Evolutionary conservation across 1,140 invertebrate species (phyloP).

Genomic region (Tetramorium alpestre): DNA sequence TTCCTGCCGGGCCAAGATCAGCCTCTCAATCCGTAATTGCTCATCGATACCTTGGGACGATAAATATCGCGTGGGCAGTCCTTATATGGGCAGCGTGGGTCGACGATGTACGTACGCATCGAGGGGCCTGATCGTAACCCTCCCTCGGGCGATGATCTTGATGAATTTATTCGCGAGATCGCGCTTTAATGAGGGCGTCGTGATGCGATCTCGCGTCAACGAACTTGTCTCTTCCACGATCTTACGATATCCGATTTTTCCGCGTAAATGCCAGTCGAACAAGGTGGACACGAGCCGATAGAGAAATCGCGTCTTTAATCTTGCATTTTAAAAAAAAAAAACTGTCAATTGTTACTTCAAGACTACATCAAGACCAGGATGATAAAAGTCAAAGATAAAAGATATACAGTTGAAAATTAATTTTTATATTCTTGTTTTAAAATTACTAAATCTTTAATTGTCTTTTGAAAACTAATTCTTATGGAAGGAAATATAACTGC

Average conservation of each 20-base stretch:
- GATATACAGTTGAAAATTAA: not conserved
- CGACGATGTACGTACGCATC: slow-evolving; percentile 31
- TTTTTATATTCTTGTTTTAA: not conserved
- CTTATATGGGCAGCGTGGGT: slow-evolving; percentile 33
- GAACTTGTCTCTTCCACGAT: slow-evolving; percentile 1
- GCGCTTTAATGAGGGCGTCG: slow-evolving; percentile 34
- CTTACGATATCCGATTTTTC: not conserved
- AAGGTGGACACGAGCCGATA: not conserved
- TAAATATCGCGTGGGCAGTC: slow-evolving; percentile 46
- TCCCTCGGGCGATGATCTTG: not conserved
- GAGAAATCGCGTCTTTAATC: not conserved
- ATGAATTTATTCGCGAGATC: slow-evolving; percentile 34
- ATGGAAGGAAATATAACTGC: not conserved
- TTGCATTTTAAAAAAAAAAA: not conserved
- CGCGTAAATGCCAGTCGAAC: not conserved
- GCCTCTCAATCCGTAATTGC: slow-evolving; percentile 18
- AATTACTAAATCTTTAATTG: too few species aligned
- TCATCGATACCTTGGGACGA: slow-evolving; percentile 42
- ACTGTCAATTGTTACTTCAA: not conserved
- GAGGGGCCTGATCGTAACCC: not conserved
- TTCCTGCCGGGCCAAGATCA: slow-evolving; percentile 27
- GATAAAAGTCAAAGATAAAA: not conserved
- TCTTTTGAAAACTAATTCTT: not conserved
- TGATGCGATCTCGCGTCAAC: slow-evolving; percentile 41
- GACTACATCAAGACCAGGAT: not conserved